Evolutionary conservation across 2,797 vertebrate genomes (phyloP), one percentile per base, ranked within the genome.

Genomic region (Garrulus glandarius): DNA sequence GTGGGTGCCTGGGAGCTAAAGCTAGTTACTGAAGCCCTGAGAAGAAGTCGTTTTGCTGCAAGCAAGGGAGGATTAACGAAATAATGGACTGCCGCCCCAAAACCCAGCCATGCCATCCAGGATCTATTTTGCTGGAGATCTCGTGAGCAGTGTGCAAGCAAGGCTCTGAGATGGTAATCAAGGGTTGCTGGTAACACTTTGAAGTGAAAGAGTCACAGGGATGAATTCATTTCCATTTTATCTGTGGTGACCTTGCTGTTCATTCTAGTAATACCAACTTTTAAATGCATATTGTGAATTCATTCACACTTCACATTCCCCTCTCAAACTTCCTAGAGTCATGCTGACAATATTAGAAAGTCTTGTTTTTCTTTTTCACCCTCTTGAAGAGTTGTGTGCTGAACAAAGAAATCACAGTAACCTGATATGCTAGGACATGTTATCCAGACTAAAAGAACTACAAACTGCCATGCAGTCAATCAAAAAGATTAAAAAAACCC

Each of bases 321-420:
- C 44, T 84, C 64, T 70, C 71, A 20, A 83, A 49, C 56, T 49
- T 70, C n/a, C 65, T 56, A 36, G 64, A 71, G 52, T 69, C 85
- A 74, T 0, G 4, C 47, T 76, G 88, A 88, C 78, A 84, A 6
- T 32, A 53, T 56, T 41, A 60, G 71, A 36, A 89, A 82, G 49
- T 9, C 75, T 34, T 4, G 30, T 39, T 79, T 47, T 46, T 60
- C 46, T 76, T 56, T 34, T 63, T 67, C 41, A 10, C 60, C 44
- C 5, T 63, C 70, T 82, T 63, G 67, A 65, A 52, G 67, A 59
- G 67, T 7, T 78, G 69, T 27, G 9, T 15, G 39, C 47, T 63
- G 92, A 91, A 80, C 67, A 76, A 86, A 65, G 32, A 34, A 87
- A 86, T 67, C 85, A 53, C 80, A 52, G 80, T n/a, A 88, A 93